Base-by-base conservation (phyloP, 2,113 vertebrate species). In the Eulemur rufifrons region DNA sequence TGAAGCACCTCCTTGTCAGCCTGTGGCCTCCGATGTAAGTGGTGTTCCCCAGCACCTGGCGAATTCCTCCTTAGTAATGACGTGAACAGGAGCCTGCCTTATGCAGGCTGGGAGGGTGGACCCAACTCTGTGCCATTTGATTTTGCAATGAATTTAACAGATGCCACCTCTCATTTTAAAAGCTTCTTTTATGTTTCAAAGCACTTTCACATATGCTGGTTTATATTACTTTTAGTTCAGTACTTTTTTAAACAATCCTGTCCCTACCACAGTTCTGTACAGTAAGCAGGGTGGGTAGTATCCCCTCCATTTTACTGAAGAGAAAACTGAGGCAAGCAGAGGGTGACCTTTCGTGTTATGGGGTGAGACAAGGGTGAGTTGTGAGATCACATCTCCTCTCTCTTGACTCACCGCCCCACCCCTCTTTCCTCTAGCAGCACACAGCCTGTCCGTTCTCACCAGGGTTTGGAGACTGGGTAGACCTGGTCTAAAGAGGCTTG, bases 161-260 rank as follows among this genome's bases (percentile, higher is more conserved):
- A 88, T 5, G 76, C n/a, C 32, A 89, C 25, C 39, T 94, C 83
- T 97, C 76, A 73, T 94, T 95, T 87, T 88, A 90, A 96, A 96
- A 94, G 68, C 56, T 45, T 45, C 25, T 88, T 96, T 82, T 93
- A 94, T 71, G 81, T 94, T 95, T 96, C 64, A 96, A 94, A 95
- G 59, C 29, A 81, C 71, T 96, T 96, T 97, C 77, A 88, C 89
- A 91, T 54, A 92, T 73, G 86, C 77, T 82, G 29, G 42, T 68
- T 77, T 84, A 88, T 77, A 91, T 91, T 85, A 85, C 61, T 95
- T 93, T 96, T 59, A 85, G 45, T 74, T 76, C 23, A 37, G 10
- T 88, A 69, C 68, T 80, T 85, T 17, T 12, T n/a, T 45, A 52
- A 10, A 32, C 14, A 69, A 54, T 21, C 37, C 8, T 54, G n/a